phyloP scores from a whole-genome alignment of 2,888 invertebrate genomes.

The Diplolepis rosae region DNA sequence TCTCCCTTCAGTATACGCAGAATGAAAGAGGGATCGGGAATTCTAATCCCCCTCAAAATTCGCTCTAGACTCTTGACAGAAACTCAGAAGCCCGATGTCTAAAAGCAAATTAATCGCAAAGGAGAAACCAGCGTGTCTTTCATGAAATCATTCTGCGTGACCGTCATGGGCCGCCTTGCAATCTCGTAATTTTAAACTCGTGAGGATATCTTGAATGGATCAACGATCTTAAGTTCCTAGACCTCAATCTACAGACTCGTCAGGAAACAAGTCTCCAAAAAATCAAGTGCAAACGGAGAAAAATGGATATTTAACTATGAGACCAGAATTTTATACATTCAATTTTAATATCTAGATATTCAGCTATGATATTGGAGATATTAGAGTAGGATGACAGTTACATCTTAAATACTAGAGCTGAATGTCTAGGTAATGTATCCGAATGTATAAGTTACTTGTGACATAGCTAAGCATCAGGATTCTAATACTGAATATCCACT shows the following conservation, averaged over 20 bases:
- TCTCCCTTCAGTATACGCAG: neutral
- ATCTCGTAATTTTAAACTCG: slow-evolving; percentile 24
- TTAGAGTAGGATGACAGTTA: no score
- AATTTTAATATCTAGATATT: no score
- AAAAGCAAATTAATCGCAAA: slow-evolving; percentile 6
- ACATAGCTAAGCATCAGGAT: no score
- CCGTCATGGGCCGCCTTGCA: slow-evolving; percentile 23
- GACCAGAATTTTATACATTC: no score
- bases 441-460: no score
- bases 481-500: no score
- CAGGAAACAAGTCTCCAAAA: neutral
- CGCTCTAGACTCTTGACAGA: neutral
- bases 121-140: slow-evolving; percentile 24
- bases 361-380: no score
- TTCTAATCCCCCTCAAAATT: slow-evolving; percentile 19
- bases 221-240: slow-evolving; percentile 16
- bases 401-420: no score
- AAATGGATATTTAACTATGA: no score
- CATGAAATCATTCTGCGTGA: slow-evolving; percentile 26
- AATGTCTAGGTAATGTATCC: no score
- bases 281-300: no score
- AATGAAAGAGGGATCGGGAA: neutral
- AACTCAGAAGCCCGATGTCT: neutral
- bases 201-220: slow-evolving; percentile 24
- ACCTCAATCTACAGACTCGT: neutral